Conservation (phyloP, 2,888 invertebrate species). For the Drosophila fungiperda region DNA sequence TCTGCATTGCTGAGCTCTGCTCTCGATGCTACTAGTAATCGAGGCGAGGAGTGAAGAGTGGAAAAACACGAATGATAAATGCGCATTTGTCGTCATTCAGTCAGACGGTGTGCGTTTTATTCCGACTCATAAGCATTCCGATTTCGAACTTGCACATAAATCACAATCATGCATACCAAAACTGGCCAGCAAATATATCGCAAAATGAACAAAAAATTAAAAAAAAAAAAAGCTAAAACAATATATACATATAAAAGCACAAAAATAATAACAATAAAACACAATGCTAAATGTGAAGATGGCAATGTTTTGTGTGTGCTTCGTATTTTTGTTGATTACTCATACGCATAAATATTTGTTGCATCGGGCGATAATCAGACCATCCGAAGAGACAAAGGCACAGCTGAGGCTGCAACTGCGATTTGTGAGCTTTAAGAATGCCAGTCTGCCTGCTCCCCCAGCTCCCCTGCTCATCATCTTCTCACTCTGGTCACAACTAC, state of each 20-base stretch:
- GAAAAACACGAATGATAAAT: constrained; percentile 17
- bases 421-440: constrained; percentile 32
- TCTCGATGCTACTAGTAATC: background rate
- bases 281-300: constrained; percentile 35
- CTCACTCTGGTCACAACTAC: constrained; percentile 42
- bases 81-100: constrained; percentile 42
- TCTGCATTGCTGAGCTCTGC: constrained; percentile 28
- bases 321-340: constrained; percentile 52
- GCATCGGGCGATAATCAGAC: constrained; percentile 55
- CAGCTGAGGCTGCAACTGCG: constrained; percentile 27
- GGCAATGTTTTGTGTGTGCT: constrained; percentile 37
- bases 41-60: background rate
- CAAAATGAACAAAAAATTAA: constrained; percentile 1
- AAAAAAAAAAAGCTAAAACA: constrained; percentile 14
- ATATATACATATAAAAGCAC: constrained; percentile 21
- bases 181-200: constrained; percentile 31
- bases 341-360: constrained; percentile 72
- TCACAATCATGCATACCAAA: constrained; percentile 56
- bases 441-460: constrained; percentile 5
- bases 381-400: constrained; percentile 45
- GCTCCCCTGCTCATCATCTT: background rate
- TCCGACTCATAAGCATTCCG: constrained; percentile 39
- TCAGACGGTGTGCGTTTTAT: constrained; percentile 19
- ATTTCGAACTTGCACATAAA: constrained; percentile 51
- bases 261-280: constrained; percentile 28